phyloP scores from a whole-genome alignment of 1,140 invertebrate species.

The Formica exsecta region DNA sequence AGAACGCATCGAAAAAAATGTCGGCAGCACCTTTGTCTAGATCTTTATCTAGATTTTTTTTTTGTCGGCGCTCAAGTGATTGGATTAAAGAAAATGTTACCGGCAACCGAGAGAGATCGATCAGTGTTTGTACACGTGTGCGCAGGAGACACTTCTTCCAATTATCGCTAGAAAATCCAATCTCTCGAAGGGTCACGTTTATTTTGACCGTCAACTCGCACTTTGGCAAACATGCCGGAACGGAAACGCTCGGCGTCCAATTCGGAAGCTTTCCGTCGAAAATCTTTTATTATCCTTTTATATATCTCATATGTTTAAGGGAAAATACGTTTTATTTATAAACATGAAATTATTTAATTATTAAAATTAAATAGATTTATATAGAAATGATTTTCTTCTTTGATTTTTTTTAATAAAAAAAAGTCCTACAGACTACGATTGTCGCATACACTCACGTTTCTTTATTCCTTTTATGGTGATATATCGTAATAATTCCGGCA shows the following conservation, averaged over 20 bases:
- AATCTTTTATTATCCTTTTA: background rate
- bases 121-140: conserved; percentile 36
- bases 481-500: conserved; percentile 24
- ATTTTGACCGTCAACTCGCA: conserved; percentile 21
- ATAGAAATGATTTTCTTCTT: background rate
- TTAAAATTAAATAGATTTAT: background rate
- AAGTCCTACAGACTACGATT: background rate
- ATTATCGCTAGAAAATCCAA: conserved; percentile 52
- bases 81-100: background rate
- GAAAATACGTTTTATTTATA: background rate
- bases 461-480: background rate
- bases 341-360: background rate
- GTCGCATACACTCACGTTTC: background rate
- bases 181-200: conserved; percentile 18
- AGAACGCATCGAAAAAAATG: conserved; percentile 4
- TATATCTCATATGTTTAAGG: background rate
- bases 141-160: background rate
- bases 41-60: conserved; percentile 1
- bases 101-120: background rate
- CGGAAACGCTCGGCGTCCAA: background rate
- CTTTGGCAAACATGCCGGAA: background rate
- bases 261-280: background rate
- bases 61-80: background rate
- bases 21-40: background rate
- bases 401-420: background rate